A percentile compares a stretch with the other conserved stretches of the same genome.
These are phyloP conservation scores for Astropecten irregularis DNA, from an alignment of 53 echinoderm and acorn worm species.

Conservation along the genomic window DNA sequence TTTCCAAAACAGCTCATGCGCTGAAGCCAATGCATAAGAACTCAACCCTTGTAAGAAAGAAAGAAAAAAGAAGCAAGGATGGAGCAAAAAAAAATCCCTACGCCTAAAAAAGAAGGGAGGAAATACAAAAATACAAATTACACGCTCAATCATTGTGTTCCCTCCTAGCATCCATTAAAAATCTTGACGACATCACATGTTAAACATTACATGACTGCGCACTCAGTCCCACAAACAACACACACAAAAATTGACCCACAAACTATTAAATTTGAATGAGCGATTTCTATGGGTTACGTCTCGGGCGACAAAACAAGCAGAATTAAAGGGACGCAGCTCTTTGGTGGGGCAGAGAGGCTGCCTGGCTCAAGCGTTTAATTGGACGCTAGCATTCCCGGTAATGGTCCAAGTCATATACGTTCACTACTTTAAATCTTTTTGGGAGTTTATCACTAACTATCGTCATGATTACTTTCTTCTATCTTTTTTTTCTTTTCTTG, in stretches of 20 bases:
- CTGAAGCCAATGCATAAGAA: no score
- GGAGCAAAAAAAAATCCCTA: neutral
- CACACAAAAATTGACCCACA: constrained; percentile 42
- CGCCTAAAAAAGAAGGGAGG: neutral
- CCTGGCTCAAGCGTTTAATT: no score
- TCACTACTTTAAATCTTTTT: no score
- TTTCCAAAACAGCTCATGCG: no score
- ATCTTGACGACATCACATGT: constrained; percentile 28
- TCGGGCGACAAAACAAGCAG: neutral
- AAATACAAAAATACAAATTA: neutral
- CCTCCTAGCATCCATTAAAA: constrained; percentile 31
- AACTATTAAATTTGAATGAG: constrained; percentile 60
- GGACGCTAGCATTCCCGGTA: no score
- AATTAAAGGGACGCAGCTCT: neutral
- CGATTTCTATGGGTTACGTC: constrained; percentile 36
- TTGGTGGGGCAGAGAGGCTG: neutral
- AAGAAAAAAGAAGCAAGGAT: no score
- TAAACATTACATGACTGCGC: constrained; percentile 36
- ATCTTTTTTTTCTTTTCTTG: no score
- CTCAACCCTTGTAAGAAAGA: no score
- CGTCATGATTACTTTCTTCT: no score
- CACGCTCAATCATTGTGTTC: constrained; percentile 14
- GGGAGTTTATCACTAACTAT: no score
- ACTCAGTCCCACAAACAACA: neutral
- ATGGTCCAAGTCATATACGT: no score